Evolutionary conservation across 64 coral and sea anemone genomes (phyloP).

Genomic region (Actinia tenebrosa): DNA sequence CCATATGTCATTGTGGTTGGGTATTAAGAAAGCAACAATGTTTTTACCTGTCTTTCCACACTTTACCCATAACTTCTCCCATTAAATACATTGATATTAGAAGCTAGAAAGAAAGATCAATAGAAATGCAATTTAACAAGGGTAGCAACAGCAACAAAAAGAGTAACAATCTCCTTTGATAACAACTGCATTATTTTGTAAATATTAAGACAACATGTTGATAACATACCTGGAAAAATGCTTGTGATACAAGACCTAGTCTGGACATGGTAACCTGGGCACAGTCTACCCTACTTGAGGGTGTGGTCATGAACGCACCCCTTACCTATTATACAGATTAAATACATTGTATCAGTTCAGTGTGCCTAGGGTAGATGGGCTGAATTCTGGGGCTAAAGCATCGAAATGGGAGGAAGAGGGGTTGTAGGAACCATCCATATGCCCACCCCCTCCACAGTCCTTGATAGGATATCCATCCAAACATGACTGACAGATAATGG

Average conservation of each 20-base stretch:
- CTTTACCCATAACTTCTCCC: constrained; percentile 82
- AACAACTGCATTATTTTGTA: background rate
- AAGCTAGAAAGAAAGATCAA: constrained; percentile 19
- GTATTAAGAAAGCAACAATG: too few species aligned
- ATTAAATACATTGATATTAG: constrained; percentile 67
- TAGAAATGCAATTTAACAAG: background rate
- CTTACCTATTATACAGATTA: constrained; percentile 33
- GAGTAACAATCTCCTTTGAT: too few species aligned
- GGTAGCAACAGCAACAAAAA: background rate
- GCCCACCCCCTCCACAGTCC: too few species aligned
- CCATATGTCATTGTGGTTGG: background rate
- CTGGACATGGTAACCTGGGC: constrained; percentile 67
- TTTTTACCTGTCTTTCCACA: constrained; percentile 79
- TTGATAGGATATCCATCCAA: too few species aligned
- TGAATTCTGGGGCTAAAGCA: too few species aligned
- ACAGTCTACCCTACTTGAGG: constrained; percentile 60
- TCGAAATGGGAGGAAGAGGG: too few species aligned
- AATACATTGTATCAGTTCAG: background rate
- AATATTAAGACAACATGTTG: background rate
- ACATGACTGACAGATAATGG: too few species aligned
- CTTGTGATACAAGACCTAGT: constrained; percentile 72
- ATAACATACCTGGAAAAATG: constrained; percentile 59
- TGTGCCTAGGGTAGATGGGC: background rate
- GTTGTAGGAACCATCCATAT: too few species aligned
- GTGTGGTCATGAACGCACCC: constrained; percentile 69